A percentile compares a stretch with the other conserved stretches of the same genome.
These are phyloP conservation scores for Sinelater perroti DNA, from an alignment of 2,888 invertebrate genomes.

Conservation along the genomic window DNA sequence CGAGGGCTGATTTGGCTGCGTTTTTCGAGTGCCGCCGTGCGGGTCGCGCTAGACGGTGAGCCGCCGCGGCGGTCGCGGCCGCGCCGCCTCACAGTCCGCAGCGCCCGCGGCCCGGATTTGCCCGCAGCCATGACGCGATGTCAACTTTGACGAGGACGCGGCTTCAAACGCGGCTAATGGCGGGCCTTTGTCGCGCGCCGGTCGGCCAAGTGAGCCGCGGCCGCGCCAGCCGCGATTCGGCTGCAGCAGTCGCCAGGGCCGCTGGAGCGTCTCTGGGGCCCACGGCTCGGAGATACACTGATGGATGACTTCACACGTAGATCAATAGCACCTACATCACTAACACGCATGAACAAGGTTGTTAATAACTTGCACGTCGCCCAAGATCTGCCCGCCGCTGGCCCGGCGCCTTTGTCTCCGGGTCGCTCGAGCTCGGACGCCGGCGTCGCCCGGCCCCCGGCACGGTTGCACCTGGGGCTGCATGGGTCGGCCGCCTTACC, in stretches of 20 bases:
- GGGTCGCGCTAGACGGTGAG: conserved; percentile 36
- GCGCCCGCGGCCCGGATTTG: conserved; percentile 56
- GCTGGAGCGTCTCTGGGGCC: conserved; percentile 51
- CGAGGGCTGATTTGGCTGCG: conserved; percentile 42
- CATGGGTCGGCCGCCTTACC: conserved; percentile 1
- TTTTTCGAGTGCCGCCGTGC: conserved; percentile 34
- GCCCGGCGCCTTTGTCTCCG: conserved; percentile 2
- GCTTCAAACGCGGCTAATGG: conserved; percentile 54
- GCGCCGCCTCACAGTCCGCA: conserved; percentile 32
- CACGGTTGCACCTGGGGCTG: conserved; percentile 4
- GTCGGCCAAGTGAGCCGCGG: conserved; percentile 46
- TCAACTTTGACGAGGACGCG: conserved; percentile 55
- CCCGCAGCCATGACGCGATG: conserved; percentile 57
- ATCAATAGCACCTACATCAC: conserved; percentile 56
- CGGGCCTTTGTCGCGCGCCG: conserved; percentile 53
- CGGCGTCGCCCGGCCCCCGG: too few species aligned
- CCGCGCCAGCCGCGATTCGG: conserved; percentile 40
- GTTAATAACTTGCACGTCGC: conserved; percentile 54
- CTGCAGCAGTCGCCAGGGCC: conserved; percentile 44
- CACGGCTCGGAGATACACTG: conserved; percentile 55
- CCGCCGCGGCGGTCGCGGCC: conserved; percentile 23
- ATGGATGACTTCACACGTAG: conserved; percentile 60
- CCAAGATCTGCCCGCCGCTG: conserved; percentile 30
- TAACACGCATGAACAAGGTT: conserved; percentile 58
- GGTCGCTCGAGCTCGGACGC: too few species aligned